Percentiles rank a stretch among this genome's conserved stretches.
phyloP scores from a whole-genome alignment of 92 coral and sea anemone genomes.

The Palythoa caribaeorum region DNA sequence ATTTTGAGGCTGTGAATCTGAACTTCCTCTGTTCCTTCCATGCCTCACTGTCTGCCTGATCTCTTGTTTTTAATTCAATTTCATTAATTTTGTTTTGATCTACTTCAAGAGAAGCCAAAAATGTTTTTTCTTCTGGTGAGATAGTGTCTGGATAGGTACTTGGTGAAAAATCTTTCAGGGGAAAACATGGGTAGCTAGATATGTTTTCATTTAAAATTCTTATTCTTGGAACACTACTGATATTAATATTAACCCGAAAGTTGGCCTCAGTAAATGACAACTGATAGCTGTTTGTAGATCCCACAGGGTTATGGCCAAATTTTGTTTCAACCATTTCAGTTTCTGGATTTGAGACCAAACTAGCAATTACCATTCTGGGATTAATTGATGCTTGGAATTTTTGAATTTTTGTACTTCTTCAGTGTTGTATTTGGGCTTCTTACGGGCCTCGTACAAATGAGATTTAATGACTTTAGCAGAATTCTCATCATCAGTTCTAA shows the following conservation, averaged over 20 bases:
- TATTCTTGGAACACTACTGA: background rate
- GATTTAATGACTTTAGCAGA: conserved; percentile 29
- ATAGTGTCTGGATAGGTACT: conserved; percentile 13
- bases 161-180: background rate
- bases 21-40: conserved; percentile 46
- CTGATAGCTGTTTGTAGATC: conserved; percentile 57
- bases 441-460: conserved; percentile 51
- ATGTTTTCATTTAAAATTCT: conserved; percentile 1
- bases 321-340: conserved; percentile 38
- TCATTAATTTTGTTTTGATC: conserved; percentile 8
- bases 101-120: conserved; percentile 17
- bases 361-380: conserved; percentile 53
- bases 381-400: conserved; percentile 36
- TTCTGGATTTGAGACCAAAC: conserved; percentile 28
- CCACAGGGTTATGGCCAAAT: conserved; percentile 35
- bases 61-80: conserved; percentile 5
- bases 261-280: conserved; percentile 43
- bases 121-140: background rate
- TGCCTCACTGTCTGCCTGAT: conserved; percentile 29
- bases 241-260: background rate
- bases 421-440: conserved; percentile 26
- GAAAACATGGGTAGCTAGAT: conserved; percentile 7
- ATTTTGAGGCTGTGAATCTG: conserved; percentile 50
- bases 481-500: conserved; percentile 55
- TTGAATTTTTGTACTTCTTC: conserved; percentile 33